A percentile compares a stretch with the other conserved stretches of the same genome.
These are phyloP conservation scores for Sakesphorus luctuosus DNA, from an alignment of 2,113 vertebrate genomes.

Conservation along the genomic window DNA sequence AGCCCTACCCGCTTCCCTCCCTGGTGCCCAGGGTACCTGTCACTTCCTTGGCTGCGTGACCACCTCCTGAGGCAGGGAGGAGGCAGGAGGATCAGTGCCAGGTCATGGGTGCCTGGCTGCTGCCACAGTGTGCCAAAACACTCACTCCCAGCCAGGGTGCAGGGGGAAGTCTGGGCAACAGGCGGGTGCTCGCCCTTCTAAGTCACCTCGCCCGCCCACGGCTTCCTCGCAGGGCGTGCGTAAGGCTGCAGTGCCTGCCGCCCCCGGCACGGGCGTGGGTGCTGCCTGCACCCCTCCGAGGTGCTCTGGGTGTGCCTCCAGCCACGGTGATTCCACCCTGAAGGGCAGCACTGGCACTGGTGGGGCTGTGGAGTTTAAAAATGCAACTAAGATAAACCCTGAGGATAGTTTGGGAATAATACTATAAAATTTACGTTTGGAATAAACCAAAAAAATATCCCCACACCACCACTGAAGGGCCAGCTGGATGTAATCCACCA, in stretches of 20 bases:
- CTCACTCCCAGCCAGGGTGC: accelerated
- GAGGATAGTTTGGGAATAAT: accelerated
- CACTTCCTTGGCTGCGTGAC: background rate
- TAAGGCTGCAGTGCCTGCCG: accelerated
- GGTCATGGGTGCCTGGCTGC: background rate
- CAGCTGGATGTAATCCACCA: background rate
- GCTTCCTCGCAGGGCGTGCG: background rate
- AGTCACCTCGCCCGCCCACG: conserved; percentile 4
- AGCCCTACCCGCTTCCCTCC: accelerated
- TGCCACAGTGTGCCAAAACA: background rate
- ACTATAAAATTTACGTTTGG: background rate
- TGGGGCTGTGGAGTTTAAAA: background rate
- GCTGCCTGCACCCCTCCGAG: accelerated
- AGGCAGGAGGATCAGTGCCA: background rate
- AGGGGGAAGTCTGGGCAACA: background rate
- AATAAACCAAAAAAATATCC: background rate
- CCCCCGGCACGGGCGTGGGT: accelerated
- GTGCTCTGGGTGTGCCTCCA: accelerated
- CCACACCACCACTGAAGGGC: too few species aligned
- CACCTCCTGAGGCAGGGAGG: background rate
- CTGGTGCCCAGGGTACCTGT: background rate
- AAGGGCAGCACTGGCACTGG: background rate
- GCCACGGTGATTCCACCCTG: accelerated
- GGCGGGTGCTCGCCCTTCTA: background rate
- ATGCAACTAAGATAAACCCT: accelerated